Base-by-base conservation (phyloP, 2,113 vertebrate genomes). In the Rhombomys opimus region DNA sequence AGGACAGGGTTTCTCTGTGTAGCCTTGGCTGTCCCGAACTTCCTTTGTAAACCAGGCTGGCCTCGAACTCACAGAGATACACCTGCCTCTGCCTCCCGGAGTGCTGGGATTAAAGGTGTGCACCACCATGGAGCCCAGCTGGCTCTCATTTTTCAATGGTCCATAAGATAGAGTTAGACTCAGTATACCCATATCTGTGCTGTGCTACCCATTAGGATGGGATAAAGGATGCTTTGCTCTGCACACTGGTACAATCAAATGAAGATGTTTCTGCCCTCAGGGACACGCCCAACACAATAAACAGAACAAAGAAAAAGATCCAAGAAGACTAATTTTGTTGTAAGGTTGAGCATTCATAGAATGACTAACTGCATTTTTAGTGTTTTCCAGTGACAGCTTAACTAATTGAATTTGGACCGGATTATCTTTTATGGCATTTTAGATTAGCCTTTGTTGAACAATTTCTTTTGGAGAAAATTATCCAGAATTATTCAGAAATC, bases 291-390 rank as follows among this genome's bases (percentile, higher is more conserved):
- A 73, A 27, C 32, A 73, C 89, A 17, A 68, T 30, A 81, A 77
- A 65, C 82, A 91, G 91, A 67, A 30, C 59, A 87, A 93, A 93
- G 67, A 8, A 63, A 61, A 57, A 86, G 89, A 87, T 52, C 46
- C 18, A 84, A 76, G 76, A 95, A 89, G 59, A 59, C 72, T 67
- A n/a, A 94, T 90, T 73, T 59, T 88, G 17, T 17, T 38, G 23
- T 61, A 84, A 73, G 65, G 84, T 38, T 84, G 90, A 8, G 38
- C 73, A 14, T 90, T 80, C 82, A 13, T 46, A 15, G 78, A 87
- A 87, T 77, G 57, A 87, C 73, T 76, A 86, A 90, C 52, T 70
- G 12, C 2, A 59, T 7, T 92, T 73, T 67, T 18, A 80, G 46
- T 59, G 78, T 70, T 89, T 95, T 94, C 76, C 63, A 61, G 81